These are phyloP conservation scores for Cyclopterus lumpus DNA, from an alignment of 2,797 vertebrate species.

Conservation along the genomic window DNA sequence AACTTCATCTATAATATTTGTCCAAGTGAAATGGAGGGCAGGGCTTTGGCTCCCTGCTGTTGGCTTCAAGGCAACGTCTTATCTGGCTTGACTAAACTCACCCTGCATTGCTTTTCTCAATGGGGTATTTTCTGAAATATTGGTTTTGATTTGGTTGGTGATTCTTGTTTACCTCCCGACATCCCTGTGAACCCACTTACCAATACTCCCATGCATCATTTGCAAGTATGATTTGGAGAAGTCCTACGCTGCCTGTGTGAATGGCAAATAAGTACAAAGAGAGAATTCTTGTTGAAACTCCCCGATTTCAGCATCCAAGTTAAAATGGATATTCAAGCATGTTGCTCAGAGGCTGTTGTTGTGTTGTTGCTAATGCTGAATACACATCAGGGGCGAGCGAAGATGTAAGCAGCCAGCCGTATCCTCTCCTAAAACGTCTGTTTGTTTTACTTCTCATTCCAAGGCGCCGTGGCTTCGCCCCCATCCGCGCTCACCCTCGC, in stretches of 20 bases:
- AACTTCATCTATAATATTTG: not conserved
- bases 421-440: conserved; percentile 47
- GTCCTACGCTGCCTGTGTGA: conserved; percentile 28
- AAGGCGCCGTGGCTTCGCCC: conserved; percentile 21
- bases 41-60: conserved; percentile 2
- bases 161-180: conserved; percentile 40
- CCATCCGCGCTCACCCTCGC: conserved; percentile 24
- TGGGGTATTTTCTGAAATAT: conserved; percentile 31
- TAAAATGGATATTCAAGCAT: conserved; percentile 15
- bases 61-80: conserved; percentile 14
- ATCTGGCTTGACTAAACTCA: conserved; percentile 20
- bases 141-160: conserved; percentile 46
- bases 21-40: conserved; percentile 3
- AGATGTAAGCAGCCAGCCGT: conserved; percentile 34
- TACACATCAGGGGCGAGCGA: conserved; percentile 35
- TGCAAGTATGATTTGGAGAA: conserved; percentile 68
- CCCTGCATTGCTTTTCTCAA: conserved; percentile 13
- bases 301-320: conserved; percentile 33
- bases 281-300: conserved; percentile 38
- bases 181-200: conserved; percentile 60
- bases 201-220: conserved; percentile 63
- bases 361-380: conserved; percentile 40
- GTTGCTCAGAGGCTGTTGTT: conserved; percentile 13
- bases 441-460: conserved; percentile 62
- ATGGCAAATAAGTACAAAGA: conserved; percentile 57